These are phyloP conservation scores for Drosophila tanythrix DNA, from an alignment of 2,888 invertebrate genomes.

Conservation along the genomic window DNA sequence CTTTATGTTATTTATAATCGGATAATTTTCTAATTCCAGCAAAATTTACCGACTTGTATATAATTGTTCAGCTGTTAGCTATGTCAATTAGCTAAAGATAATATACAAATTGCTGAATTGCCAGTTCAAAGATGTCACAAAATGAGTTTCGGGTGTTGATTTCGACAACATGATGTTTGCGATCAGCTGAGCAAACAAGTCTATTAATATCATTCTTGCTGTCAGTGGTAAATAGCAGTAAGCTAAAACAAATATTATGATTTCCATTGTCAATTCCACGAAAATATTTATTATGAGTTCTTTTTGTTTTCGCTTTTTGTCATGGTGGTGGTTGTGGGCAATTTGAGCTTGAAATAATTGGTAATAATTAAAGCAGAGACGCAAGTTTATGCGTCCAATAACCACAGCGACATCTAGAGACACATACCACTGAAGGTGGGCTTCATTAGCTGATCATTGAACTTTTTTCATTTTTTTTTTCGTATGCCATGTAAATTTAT, in stretches of 20 bases:
- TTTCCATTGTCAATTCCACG: conserved; percentile 37
- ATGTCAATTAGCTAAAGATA: conserved; percentile 26
- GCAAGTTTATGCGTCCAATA: conserved; percentile 43
- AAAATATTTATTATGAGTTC: conserved; percentile 10
- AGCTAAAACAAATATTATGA: conserved; percentile 10
- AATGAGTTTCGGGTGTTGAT: conserved; percentile 19
- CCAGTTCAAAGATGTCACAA: conserved; percentile 43
- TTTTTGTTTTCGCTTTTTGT: neutral
- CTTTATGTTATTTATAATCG: conserved; percentile 5
- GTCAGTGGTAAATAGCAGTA: neutral
- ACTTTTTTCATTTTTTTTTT: conserved; percentile 52
- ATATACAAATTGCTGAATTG: conserved; percentile 3
- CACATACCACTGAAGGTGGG: conserved; percentile 64
- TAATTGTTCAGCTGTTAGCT: conserved; percentile 22
- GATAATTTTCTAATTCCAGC: conserved; percentile 6
- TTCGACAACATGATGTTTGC: conserved; percentile 19
- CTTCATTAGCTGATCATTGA: conserved; percentile 69
- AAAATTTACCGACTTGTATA: conserved; percentile 2
- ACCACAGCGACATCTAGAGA: conserved; percentile 20
- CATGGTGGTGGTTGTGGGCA: conserved; percentile 46
- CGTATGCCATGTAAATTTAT: conserved; percentile 55
- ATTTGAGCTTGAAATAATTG: conserved; percentile 60
- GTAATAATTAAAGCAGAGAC: conserved; percentile 55
- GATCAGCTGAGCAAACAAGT: conserved; percentile 53
- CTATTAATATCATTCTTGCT: conserved; percentile 22